These are phyloP conservation scores for Callyntrura sp. DNA, from an alignment of 2,888 invertebrate genomes.

Conservation along the genomic window DNA sequence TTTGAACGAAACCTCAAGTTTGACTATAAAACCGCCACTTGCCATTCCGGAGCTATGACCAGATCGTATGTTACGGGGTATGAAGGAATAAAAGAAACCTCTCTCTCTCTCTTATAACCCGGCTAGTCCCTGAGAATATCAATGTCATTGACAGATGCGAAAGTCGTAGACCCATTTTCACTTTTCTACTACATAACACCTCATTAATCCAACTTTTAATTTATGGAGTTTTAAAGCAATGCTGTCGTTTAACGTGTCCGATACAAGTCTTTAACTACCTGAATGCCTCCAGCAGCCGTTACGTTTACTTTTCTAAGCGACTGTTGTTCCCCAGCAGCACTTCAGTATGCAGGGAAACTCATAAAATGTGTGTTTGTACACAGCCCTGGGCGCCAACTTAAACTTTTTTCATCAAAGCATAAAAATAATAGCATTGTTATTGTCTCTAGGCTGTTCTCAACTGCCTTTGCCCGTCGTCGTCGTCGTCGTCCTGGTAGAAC, in stretches of 20 bases:
- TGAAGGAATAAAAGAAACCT: background rate
- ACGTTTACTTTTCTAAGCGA: background rate
- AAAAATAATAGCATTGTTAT: background rate
- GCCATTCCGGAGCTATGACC: no score
- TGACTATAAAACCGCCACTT: no score
- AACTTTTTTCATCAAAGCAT: background rate
- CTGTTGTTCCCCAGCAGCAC: no score
- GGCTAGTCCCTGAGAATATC: background rate
- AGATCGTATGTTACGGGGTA: no score
- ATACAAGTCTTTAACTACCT: conserved; percentile 7
- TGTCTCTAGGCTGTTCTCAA: background rate
- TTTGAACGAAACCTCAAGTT: no score
- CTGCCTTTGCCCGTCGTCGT: no score
- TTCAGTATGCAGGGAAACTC: background rate
- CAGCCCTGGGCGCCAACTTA: background rate
- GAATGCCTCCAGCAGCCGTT: background rate
- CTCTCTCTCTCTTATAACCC: background rate
- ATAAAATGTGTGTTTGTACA: background rate
- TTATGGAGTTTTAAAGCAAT: background rate
- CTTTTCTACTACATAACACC: conserved; percentile 17
- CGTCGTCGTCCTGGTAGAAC: background rate
- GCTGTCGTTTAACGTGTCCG: background rate
- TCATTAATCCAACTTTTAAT: conserved; percentile 48
- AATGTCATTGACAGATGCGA: conserved; percentile 28
- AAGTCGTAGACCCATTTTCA: conserved; percentile 27